phyloP scores from a whole-genome alignment of 1,140 invertebrate genomes.

The Drosophila nebulosa region DNA sequence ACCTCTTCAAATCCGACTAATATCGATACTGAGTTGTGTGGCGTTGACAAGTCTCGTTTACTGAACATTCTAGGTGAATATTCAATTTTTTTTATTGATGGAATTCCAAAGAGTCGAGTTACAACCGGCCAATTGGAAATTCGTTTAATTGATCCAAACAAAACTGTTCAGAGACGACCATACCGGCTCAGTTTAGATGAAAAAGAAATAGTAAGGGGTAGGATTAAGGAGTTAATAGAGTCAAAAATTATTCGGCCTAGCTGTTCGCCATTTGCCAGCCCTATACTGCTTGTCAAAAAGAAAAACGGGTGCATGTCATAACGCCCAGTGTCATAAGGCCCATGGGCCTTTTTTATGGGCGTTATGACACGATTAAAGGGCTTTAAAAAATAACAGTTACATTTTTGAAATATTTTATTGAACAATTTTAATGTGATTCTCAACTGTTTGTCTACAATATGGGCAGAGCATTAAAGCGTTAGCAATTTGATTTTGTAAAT shows the following conservation, averaged over 20 bases:
- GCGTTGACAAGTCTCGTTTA: neutral
- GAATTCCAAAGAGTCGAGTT: too few species aligned
- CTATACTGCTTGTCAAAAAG: too few species aligned
- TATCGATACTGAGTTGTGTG: too few species aligned
- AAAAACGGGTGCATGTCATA: too few species aligned
- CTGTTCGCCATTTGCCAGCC: neutral
- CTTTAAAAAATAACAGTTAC: neutral
- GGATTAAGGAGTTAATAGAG: too few species aligned
- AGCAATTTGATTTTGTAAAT: neutral
- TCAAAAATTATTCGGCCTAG: too few species aligned
- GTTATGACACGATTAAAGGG: neutral
- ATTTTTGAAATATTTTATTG: neutral
- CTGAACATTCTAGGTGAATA: neutral
- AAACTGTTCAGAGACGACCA: neutral
- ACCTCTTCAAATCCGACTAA: neutral
- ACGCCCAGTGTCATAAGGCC: too few species aligned
- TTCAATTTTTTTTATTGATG: conserved; percentile 5
- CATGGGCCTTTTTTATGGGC: too few species aligned
- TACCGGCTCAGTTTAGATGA: neutral
- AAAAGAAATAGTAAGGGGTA: too few species aligned
- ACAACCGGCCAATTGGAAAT: conserved; percentile 2
- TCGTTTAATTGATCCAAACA: conserved; percentile 12
- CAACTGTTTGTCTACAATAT: neutral
- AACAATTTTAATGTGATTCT: neutral
- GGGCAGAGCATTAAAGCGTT: neutral